Conservation (phyloP, 2,888 invertebrate genomes). For the Calameuta idolon region DNA sequence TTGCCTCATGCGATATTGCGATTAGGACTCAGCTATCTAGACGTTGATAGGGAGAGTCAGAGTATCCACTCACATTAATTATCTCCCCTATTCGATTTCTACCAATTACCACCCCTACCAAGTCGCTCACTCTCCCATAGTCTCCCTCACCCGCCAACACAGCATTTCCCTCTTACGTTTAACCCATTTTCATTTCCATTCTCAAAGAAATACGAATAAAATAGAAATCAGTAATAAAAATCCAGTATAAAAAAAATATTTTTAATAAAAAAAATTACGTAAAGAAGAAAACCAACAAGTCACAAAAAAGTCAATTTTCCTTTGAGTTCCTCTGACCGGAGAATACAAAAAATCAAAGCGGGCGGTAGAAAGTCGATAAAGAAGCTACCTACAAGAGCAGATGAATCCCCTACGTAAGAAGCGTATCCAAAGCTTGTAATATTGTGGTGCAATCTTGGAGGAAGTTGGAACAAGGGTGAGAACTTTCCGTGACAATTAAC, state of each 20-base stretch:
- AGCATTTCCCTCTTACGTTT: background rate
- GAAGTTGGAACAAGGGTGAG: conserved; percentile 26
- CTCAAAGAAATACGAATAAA: background rate
- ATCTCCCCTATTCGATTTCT: background rate
- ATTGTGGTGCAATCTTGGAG: conserved; percentile 26
- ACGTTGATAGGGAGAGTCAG: background rate
- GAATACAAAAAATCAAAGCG: too few species aligned
- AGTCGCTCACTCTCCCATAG: background rate
- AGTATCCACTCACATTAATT: background rate
- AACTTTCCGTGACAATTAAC: conserved; percentile 39
- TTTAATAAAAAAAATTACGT: background rate
- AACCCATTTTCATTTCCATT: background rate
- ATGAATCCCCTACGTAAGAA: background rate
- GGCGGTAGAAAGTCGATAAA: background rate
- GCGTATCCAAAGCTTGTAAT: conserved; percentile 26
- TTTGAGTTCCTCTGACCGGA: background rate
- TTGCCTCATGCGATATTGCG: conserved; percentile 9
- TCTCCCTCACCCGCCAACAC: background rate
- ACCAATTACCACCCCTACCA: background rate
- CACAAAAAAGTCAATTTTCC: background rate
- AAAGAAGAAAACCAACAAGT: too few species aligned
- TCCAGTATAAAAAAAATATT: background rate
- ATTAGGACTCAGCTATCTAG: background rate
- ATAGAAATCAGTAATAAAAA: background rate
- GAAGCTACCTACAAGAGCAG: background rate